These are phyloP conservation scores for Callospermophilus lateralis DNA, from an alignment of 2,113 vertebrate species.

Conservation along the genomic window DNA sequence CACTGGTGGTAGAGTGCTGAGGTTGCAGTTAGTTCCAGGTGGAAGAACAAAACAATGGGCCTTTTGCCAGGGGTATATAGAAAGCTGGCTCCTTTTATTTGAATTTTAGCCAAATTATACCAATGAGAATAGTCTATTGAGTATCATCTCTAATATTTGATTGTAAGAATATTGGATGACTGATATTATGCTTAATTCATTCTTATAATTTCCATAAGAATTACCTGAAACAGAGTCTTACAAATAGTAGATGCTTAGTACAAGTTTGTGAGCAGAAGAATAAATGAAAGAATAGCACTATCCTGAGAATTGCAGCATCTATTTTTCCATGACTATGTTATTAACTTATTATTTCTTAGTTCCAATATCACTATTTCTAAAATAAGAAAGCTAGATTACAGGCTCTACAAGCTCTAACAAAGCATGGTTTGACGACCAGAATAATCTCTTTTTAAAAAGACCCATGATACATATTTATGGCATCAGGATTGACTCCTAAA, in stretches of 20 bases:
- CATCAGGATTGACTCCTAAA: not conserved
- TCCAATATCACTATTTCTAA: not conserved
- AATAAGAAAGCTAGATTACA: not conserved
- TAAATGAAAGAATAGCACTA: not conserved
- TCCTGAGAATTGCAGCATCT: not conserved
- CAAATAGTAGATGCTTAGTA: not conserved
- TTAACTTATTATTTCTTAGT: slow-evolving; percentile 1
- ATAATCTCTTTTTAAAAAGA: slow-evolving; percentile 4
- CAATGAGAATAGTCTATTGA: slow-evolving; percentile 14
- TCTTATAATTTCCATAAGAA: not conserved
- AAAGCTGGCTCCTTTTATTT: slow-evolving; percentile 14
- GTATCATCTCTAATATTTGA: slow-evolving; percentile 11
- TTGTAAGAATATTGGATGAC: not conserved
- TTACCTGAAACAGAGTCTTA: not conserved
- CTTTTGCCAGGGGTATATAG: not conserved
- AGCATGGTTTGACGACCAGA: not conserved
- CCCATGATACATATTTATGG: not conserved
- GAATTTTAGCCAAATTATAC: not conserved
- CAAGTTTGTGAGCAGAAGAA: not conserved
- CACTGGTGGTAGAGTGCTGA: not conserved
- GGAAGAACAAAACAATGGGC: not conserved
- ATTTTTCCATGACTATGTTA: slow-evolving; percentile 11
- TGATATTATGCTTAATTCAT: not conserved
- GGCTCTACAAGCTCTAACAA: not conserved
- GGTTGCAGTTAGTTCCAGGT: not conserved